Percentiles rank a stretch among this genome's conserved stretches.
Conservation (phyloP, 2,888 invertebrate species). For the Phyllotreta striolata region DNA sequence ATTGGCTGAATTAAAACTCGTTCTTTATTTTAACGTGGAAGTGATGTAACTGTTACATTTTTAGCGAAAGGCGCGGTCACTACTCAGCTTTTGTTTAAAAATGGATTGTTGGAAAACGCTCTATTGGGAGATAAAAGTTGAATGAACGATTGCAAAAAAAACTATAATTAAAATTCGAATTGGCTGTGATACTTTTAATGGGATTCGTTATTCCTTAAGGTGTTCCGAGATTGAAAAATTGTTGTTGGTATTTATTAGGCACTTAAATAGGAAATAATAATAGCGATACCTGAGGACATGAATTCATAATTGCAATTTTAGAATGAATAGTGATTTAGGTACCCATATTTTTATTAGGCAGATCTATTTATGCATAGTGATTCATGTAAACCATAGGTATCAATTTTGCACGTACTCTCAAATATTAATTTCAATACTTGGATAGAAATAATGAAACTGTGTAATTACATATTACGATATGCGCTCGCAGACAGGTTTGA, state of each 20-base stretch:
- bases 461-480: too few species aligned
- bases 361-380: too few species aligned
- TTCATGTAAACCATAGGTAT: too few species aligned
- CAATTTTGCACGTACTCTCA: too few species aligned
- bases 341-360: too few species aligned
- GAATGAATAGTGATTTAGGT: too few species aligned
- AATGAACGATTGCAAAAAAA: slow-evolving; percentile 1
- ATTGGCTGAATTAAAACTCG: slow-evolving; percentile 7
- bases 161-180: too few species aligned
- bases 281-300: too few species aligned
- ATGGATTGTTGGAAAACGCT: slow-evolving; percentile 3
- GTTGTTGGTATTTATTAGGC: slow-evolving; percentile 4
- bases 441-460: too few species aligned
- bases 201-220: background rate
- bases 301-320: too few species aligned
- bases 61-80: slow-evolving; percentile 15
- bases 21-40: slow-evolving; percentile 12
- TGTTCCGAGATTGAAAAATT: background rate
- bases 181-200: too few species aligned
- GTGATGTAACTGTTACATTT: slow-evolving; percentile 9
- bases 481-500: background rate
- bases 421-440: too few species aligned
- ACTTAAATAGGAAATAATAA: background rate
- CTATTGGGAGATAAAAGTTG: background rate
- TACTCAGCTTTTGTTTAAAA: slow-evolving; percentile 12